Evolutionary conservation across 2,113 vertebrate genomes (phyloP), one percentile per base, ranked within the genome.

Genomic region (Atlantisia rogersi): DNA sequence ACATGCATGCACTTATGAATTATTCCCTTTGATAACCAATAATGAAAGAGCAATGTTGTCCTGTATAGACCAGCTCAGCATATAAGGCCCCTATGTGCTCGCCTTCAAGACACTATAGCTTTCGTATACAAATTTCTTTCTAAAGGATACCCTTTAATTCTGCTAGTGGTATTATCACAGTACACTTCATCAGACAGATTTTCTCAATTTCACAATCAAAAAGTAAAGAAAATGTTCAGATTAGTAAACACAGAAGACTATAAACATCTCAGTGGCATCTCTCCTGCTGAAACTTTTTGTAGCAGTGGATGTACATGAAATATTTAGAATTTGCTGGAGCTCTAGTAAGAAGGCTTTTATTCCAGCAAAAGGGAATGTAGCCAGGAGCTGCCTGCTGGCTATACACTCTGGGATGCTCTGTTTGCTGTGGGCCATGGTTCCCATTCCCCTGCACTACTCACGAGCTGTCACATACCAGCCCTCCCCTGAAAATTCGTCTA

Each of bases 381-480:
- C 95, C 90, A 94, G 93, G 80, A 97, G 86, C 92, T 95, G 67
- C 94, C 97, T 97, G 82, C 92, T 96, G 92, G 95, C 95, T 91
- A 58, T 52, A 71, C 50, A 67, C 5, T 3, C 73, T 91, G 77
- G 35, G 71, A 88, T 18, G 32, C 31, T 91, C 63, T 70, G 14
- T 83, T 86, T 96, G 59, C 88, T 97, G 80, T 89, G 82, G 70
- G 64, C 78, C 31, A 24, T 60, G 56, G 44, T 81, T 94, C 48
- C 58, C 78, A 59, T 92, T 71, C 28, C 88, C 16, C 39, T 76
- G 16, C 16, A 37, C 19, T 85, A 96, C 94, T 95, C 92, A 86
- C 5, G 39, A 96, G 79, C 55, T 94, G 77, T 96, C 91, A 91
- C 32, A 88, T 39, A 81, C 60, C 39, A 87, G 28, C 46, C 73